Evolutionary conservation across 2,113 vertebrate species (phyloP).

Genomic region (Urocynchramus pylzowi): DNA sequence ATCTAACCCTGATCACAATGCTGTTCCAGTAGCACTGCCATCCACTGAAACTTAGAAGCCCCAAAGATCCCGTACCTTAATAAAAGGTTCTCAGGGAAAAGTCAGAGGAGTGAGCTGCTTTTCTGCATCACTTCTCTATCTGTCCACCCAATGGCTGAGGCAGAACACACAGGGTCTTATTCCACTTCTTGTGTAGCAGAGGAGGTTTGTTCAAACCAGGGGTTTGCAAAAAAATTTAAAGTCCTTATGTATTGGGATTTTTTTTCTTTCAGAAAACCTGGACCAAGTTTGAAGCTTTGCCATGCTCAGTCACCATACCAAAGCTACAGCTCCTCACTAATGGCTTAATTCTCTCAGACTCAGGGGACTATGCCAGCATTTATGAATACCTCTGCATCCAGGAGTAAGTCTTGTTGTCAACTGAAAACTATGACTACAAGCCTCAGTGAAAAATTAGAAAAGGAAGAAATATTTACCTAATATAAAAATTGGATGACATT

Average conservation of each 20-base stretch:
- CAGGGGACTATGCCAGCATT: neutral
- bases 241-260: neutral
- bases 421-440: neutral
- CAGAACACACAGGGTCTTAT: neutral
- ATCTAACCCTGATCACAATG: neutral
- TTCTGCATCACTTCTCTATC: neutral
- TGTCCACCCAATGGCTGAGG: rapidly evolving
- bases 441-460: neutral
- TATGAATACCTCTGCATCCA: slow-evolving; percentile 10
- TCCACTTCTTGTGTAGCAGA: neutral
- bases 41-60: neutral
- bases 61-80: neutral
- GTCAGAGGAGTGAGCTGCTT: neutral
- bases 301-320: neutral
- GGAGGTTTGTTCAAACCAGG: neutral
- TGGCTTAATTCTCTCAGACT: neutral
- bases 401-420: neutral
- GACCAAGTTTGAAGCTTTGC: neutral
- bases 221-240: neutral
- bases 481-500: neutral
- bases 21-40: neutral
- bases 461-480: neutral
- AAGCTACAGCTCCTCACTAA: neutral
- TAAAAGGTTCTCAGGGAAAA: neutral
- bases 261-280: neutral